Evolutionary conservation across 2,113 vertebrate species (phyloP), one percentile per base, ranked within the genome.

Genomic region (Athene noctua): DNA sequence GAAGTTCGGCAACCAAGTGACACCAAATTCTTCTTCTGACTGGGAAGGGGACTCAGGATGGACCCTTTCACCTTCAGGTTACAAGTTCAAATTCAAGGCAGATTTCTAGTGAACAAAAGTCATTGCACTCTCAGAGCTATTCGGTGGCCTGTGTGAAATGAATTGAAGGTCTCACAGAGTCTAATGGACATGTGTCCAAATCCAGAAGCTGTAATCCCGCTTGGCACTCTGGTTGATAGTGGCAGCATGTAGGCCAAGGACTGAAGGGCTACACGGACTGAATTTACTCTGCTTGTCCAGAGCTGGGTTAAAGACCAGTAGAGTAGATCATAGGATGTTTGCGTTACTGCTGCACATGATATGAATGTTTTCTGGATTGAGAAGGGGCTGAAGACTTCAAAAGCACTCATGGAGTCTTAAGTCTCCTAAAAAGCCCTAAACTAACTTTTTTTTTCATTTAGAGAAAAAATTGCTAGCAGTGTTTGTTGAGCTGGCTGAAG

Each of bases 321-420:
- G 65, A 63, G 55, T 30, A 19, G 55, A 40, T 29, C 61, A 80
- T 92, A 73, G 54, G 81, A 75, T 95, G 94, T 94, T 93, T 84
- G 46, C 34, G 75, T 74, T 88, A 38, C 34, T 87, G 82, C 89
- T 75, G 71, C 68, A 42, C 36, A 17, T 40, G 19, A 15, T 90
- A 52, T 20, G 66, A 95, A 71, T 94, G 59, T 94, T 91, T 73
- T 74, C 40, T 80, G 51, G 34, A 59, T 63, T 90, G 90, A 94
- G 80, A 90, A 86, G 70, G 70, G 55, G 80, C 57, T 95, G 38
- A 44, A 80, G 62, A 97, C 93, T 97, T 94, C 79, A 92, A 89
- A 97, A 89, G 84, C 90, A 44, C 94, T 97, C 19, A 25, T 29
- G 15, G 23, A 73, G 62, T 75, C 58, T 58, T 67, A 52, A 72